Percentiles rank a stretch among this genome's conserved stretches.
phyloP scores from a whole-genome alignment of 2,797 vertebrate genomes.

The Eulemur rubriventer region DNA sequence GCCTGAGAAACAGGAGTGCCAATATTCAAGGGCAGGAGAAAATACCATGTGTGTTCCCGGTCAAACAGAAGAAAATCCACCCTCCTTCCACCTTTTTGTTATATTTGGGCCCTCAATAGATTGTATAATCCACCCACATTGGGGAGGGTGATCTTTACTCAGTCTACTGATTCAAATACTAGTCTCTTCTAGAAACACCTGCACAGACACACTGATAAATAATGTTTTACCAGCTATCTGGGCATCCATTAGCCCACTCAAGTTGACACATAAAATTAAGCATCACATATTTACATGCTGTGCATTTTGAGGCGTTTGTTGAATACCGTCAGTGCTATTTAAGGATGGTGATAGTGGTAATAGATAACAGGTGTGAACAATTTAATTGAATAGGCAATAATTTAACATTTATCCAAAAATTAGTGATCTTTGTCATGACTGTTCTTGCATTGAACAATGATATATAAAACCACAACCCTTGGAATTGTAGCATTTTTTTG shows the following conservation, averaged over 20 bases:
- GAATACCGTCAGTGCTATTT: neutral
- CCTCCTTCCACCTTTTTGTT: neutral
- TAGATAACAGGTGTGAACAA: neutral
- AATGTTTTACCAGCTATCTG: neutral
- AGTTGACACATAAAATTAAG: neutral
- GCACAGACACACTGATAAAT: neutral
- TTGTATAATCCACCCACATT: too few species aligned
- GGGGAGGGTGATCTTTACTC: neutral
- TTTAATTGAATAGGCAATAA: neutral
- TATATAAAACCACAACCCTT: neutral
- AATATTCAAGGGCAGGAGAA: neutral
- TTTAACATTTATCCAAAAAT: slow-evolving; percentile 31
- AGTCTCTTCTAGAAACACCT: neutral
- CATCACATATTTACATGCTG: neutral
- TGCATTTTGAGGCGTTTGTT: neutral
- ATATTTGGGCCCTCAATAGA: neutral
- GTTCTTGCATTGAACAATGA: neutral
- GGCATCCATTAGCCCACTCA: neutral
- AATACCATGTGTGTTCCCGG: neutral
- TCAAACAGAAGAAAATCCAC: neutral
- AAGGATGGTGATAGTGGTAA: neutral
- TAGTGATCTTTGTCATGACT: neutral
- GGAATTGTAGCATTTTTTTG: neutral
- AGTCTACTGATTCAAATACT: neutral
- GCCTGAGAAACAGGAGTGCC: neutral